Evolutionary conservation across 2,113 vertebrate species (phyloP), one percentile per base, ranked within the genome.

Genomic region (Etia nguti): DNA sequence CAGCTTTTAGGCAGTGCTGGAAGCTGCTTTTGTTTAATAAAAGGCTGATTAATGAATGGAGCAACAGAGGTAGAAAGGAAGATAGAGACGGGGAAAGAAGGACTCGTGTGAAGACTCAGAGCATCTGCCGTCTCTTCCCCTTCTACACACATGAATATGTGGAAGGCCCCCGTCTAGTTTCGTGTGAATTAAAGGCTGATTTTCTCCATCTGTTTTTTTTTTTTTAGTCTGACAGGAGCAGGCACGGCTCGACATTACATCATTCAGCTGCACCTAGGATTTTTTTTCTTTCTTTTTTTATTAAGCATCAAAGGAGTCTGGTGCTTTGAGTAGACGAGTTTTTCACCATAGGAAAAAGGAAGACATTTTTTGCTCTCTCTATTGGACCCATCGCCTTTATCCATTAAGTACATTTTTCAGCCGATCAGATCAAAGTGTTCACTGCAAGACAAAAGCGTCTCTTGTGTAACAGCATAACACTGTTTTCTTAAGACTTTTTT

Each of bases 1-100:
- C 86, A 85, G 91, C 91, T 95, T 91, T 93, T 88, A 89, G 92
- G 93, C 91, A 82, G 88, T 2, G 89, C 94, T 92, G 85, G 86
- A 87, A 90, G 93, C 92, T 89, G 70, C 86, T 93, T 94, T 90
- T 91, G 93, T 93, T 95, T 94, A 95, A 94, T 95, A 94, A 94
- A 95, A 59, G 82, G 54, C 82, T 94, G 94, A 95, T 94, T 94
- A 95, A 96, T 94, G 93, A 95, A 92, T 8, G 54, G 75, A 89
- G 89, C 87, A 80, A 81, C 16, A 6, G 80, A 48, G 70, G 82
- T 43, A 89, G 57, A 93, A 90, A 20, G 79, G 73, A 73, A 50
- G 87, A 92, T 86, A 93, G 79, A 85, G 79, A 77, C 31, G 18
- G 46, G 82, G 56, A 84, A 87, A 83, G 81, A 89, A 81, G 70